phyloP scores from a whole-genome alignment of 1,140 invertebrate species.

The Philopotamus ludificatus region DNA sequence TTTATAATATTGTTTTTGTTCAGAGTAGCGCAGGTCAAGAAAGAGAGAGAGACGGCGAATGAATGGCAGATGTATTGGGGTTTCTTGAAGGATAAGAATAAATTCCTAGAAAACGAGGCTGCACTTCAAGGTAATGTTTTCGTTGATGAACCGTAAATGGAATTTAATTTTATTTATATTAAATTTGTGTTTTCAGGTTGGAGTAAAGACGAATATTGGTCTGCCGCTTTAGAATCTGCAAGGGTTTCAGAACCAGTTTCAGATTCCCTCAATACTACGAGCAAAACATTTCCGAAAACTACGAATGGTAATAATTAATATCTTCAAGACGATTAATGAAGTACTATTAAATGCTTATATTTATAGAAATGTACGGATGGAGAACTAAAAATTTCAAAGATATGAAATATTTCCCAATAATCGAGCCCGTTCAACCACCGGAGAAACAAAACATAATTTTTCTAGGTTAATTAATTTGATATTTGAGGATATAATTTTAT shows the following conservation, averaged over 20 bases:
- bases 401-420: constrained; percentile 7
- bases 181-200: constrained; percentile 11
- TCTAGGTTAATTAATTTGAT: constrained; percentile 29
- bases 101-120: constrained; percentile 33
- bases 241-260: background rate
- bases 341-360: too few species aligned
- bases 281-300: background rate
- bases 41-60: constrained; percentile 30
- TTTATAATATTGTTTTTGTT: too few species aligned
- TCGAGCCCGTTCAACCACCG: background rate
- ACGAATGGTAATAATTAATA: constrained; percentile 7
- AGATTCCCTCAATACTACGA: background rate
- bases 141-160: too few species aligned
- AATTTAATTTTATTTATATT: too few species aligned
- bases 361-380: constrained; percentile 34
- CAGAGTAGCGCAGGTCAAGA: constrained; percentile 34
- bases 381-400: constrained; percentile 21
- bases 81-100: constrained; percentile 13
- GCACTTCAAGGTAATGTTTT: constrained; percentile 22
- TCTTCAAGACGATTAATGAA: background rate
- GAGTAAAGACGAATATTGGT: constrained; percentile 35
- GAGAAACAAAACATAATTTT: constrained; percentile 27
- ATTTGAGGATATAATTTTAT: too few species aligned
- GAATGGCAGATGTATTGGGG: constrained; percentile 37
- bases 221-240: constrained; percentile 5